These are phyloP conservation scores for Spongilla lacustris DNA, from an alignment of 37 sponge, comb jelly and placozoan genomes.

Conservation along the genomic window DNA sequence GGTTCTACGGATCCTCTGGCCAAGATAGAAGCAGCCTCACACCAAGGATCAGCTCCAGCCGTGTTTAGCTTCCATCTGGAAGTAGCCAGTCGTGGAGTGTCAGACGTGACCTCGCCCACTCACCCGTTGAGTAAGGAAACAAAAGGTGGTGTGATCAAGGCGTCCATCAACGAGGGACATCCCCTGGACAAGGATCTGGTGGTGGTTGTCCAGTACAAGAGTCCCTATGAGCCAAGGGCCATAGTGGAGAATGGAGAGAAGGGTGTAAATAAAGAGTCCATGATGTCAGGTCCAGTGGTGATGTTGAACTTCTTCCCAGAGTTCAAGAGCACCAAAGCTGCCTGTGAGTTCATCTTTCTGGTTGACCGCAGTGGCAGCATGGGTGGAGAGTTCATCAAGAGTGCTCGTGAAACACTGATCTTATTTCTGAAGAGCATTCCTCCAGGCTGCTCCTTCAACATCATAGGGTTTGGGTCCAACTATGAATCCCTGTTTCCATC, in stretches of 20 bases:
- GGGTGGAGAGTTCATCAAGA: conserved; percentile 50
- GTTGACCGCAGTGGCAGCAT: conserved; percentile 76
- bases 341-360: conserved; percentile 69
- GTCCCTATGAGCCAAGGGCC: conserved; percentile 38
- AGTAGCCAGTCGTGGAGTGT: conserved; percentile 19
- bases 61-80: conserved; percentile 44
- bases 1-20: conserved; percentile 34
- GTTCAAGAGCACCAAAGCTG: neutral
- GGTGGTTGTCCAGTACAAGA: conserved; percentile 27
- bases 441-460: conserved; percentile 64
- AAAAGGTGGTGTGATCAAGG: neutral
- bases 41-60: conserved; percentile 6
- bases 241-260: conserved; percentile 32
- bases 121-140: conserved; percentile 26
- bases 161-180: conserved; percentile 16
- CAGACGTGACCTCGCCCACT: conserved; percentile 56
- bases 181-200: conserved; percentile 35
- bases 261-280: neutral
- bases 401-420: conserved; percentile 48
- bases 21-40: neutral
- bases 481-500: conserved; percentile 48
- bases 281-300: conserved; percentile 33
- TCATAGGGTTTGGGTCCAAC: conserved; percentile 66
- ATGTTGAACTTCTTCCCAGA: conserved; percentile 63
- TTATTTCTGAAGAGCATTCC: conserved; percentile 63